phyloP scores from a whole-genome alignment of 2,888 invertebrate genomes.

The Lepetodrilus schrolli region DNA sequence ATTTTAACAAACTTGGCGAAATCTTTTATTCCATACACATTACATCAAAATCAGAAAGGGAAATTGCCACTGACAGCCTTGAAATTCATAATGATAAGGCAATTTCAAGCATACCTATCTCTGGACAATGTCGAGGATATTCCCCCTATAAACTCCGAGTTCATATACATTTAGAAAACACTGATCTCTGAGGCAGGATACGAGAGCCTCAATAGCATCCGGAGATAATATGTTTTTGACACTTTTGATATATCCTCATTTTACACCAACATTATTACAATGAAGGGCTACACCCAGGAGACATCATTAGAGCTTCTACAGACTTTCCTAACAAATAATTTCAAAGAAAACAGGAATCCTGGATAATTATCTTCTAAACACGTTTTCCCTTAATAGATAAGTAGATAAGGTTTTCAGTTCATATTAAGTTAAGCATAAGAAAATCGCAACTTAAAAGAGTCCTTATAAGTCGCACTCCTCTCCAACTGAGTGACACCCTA shows the following conservation, averaged over 20 bases:
- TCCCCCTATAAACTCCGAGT: too few species aligned
- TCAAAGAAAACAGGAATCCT: neutral
- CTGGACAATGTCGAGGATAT: too few species aligned
- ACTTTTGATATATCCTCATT: neutral
- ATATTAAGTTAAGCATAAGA: slow-evolving; percentile 12
- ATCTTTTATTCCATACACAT: too few species aligned
- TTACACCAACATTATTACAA: neutral
- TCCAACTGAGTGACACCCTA: neutral
- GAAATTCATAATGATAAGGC: neutral
- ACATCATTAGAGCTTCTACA: neutral
- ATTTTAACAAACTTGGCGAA: too few species aligned
- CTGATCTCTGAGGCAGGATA: too few species aligned
- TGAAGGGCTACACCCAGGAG: neutral
- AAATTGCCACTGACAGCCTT: neutral
- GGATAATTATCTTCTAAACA: neutral
- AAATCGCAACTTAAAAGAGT: slow-evolving; percentile 12
- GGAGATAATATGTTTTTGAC: neutral
- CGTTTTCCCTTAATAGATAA: neutral
- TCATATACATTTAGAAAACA: too few species aligned
- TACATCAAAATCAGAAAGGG: too few species aligned
- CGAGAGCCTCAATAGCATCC: too few species aligned
- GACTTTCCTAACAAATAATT: neutral
- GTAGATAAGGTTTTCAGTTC: slow-evolving; percentile 23
- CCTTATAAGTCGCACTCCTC: neutral
- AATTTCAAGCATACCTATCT: too few species aligned